Evolutionary conservation across 2,113 vertebrate genomes (phyloP).

Genomic region (Probosciger aterrimus): DNA sequence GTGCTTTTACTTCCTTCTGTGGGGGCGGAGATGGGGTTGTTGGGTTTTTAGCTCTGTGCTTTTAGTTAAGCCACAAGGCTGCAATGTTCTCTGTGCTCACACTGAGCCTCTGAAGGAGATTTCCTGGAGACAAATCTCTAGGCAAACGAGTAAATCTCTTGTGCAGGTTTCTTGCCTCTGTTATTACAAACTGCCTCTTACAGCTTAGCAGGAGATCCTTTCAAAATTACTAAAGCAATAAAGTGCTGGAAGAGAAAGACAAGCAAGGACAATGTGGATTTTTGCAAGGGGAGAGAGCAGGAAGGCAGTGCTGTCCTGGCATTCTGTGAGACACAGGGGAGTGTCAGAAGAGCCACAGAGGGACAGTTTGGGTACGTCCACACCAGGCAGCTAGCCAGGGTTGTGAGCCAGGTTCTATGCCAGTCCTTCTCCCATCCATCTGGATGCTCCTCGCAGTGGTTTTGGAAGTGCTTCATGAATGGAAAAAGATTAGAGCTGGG

Average conservation of each 20-base stretch:
- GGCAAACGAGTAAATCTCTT: background rate
- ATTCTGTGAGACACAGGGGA: background rate
- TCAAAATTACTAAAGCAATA: background rate
- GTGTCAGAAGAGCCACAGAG: background rate
- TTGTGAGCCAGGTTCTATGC: background rate
- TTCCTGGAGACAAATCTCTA: background rate
- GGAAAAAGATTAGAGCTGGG: background rate
- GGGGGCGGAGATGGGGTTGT: accelerated
- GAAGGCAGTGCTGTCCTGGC: background rate
- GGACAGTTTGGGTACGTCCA: background rate
- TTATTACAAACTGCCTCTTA: background rate
- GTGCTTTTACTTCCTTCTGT: background rate
- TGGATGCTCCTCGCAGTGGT: background rate
- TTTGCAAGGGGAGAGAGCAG: background rate
- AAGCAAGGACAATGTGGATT: background rate
- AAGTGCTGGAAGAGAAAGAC: background rate
- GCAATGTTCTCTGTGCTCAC: background rate
- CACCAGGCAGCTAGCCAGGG: background rate
- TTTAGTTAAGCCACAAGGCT: background rate
- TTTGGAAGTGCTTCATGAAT: background rate
- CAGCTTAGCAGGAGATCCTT: background rate
- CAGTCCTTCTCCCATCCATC: background rate
- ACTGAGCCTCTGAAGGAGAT: background rate
- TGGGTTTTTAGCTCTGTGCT: background rate
- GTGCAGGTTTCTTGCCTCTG: background rate